Base-by-base conservation (phyloP, 1,140 invertebrate genomes). In the Oryctes rhinoceros region DNA sequence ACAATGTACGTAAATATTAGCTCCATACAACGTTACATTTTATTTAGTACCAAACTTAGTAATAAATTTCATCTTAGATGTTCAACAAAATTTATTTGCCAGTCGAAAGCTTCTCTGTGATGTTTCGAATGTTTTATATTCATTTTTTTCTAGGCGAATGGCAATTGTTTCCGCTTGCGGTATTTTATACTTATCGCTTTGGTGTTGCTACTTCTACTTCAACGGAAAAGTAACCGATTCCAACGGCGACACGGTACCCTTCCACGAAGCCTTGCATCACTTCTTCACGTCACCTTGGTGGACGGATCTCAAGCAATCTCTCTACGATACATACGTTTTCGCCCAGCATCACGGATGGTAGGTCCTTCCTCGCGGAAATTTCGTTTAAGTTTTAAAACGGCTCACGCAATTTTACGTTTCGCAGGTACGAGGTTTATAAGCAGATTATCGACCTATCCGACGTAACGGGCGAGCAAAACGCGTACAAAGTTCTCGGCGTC, bases 221-320 rank as follows among this genome's bases (percentile, higher is more conserved):
- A 98, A 98, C 86, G 95, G 96, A 13, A 94, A 92, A 62, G 90
- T 98, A 15, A 94, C 93, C 0, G 95, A 96, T 84, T 93, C 93
- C 78, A 93, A 97, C 81, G 97, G 96, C 5, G 95, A 97, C 83
- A 93, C 95, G 85, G 92, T 97, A 0, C 96, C 95, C 79, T 87
- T 97, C 6, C 92, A 95, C 78, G 97, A 98, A 87, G 96, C 96
- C 0, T 82, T 97, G 0, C 91, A 94, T 82, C 96, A 98, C 87
- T 97, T 99, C 85, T 93, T 98, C 79, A 96, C 94, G 1, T 97
- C 96, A 10, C 96, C 96, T 11, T 92, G 91, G 91, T 93, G 92
- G 92, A 89, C 90, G 15, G 93, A 96, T 82, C 89, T 95, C 30
- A 93, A 93, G 84, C 91, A 94, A 84, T 92, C 93, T 1, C 84